These are phyloP conservation scores for Chrysoperla carnea DNA, from an alignment of 1,140 invertebrate species.

Conservation along the genomic window DNA sequence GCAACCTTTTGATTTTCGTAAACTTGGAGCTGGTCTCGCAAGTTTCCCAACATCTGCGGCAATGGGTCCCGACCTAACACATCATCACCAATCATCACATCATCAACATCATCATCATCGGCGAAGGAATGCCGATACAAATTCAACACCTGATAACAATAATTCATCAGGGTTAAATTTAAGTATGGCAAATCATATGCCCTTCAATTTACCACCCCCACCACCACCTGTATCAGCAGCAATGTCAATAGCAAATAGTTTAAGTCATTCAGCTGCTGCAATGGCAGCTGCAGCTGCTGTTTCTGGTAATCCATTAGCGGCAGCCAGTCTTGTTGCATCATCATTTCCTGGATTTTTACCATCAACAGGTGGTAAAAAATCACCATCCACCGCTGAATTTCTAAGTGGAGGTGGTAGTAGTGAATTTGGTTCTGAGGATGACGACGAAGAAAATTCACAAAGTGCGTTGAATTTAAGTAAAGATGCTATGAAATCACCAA, in stretches of 20 bases:
- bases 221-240: slow-evolving; percentile 12
- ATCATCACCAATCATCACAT: slow-evolving; percentile 9
- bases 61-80: slow-evolving; percentile 19
- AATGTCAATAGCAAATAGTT: slow-evolving; percentile 24
- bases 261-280: slow-evolving; percentile 32
- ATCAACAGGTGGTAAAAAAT: slow-evolving; percentile 17
- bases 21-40: slow-evolving; percentile 37
- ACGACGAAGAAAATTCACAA: slow-evolving; percentile 40
- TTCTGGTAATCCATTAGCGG: slow-evolving; percentile 22
- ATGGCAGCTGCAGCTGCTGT: slow-evolving; percentile 28
- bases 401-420: slow-evolving; percentile 23
- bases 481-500: slow-evolving; percentile 21
- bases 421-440: slow-evolving; percentile 39
- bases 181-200: slow-evolving; percentile 35
- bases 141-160: slow-evolving; percentile 25
- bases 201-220: slow-evolving; percentile 38
- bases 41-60: slow-evolving; percentile 18
- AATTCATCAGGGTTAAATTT: slow-evolving; percentile 35
- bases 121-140: slow-evolving; percentile 8
- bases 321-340: slow-evolving; percentile 24
- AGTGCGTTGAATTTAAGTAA: slow-evolving; percentile 50
- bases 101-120: slow-evolving; percentile 15
- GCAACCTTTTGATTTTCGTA: slow-evolving; percentile 87
- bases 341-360: slow-evolving; percentile 22
- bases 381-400: slow-evolving; percentile 21